phyloP scores from a whole-genome alignment of 2,888 invertebrate genomes.

The Drosophila paranaensis region DNA sequence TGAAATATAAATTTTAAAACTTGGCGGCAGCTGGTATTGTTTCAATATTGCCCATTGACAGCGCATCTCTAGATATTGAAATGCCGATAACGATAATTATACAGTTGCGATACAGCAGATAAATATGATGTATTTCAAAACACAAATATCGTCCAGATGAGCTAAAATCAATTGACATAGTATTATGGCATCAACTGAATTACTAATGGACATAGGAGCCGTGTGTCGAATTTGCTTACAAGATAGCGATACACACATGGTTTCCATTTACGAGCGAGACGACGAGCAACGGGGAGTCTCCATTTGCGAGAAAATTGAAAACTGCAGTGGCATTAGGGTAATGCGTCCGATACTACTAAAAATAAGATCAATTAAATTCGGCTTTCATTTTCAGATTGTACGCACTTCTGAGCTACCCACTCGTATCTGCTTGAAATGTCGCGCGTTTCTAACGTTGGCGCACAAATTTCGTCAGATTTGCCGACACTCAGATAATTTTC shows the following conservation, averaged over 20 bases:
- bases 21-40: neutral
- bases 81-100: slow-evolving; percentile 5
- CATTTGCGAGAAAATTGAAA: slow-evolving; percentile 79
- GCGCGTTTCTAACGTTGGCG: slow-evolving; percentile 78
- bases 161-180: neutral
- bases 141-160: slow-evolving; percentile 10
- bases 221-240: slow-evolving; percentile 82
- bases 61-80: neutral
- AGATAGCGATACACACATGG: slow-evolving; percentile 71
- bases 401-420: slow-evolving; percentile 73
- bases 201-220: slow-evolving; percentile 54
- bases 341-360: too few species aligned
- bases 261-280: slow-evolving; percentile 74
- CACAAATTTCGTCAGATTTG: slow-evolving; percentile 83
- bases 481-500: slow-evolving; percentile 81
- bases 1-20: too few species aligned
- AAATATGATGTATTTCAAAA: slow-evolving; percentile 38
- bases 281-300: slow-evolving; percentile 40
- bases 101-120: neutral
- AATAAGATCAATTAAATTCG: too few species aligned
- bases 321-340: slow-evolving; percentile 80
- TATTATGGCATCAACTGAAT: slow-evolving; percentile 45
- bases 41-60: neutral
- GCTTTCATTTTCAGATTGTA: slow-evolving; percentile 63
- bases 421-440: slow-evolving; percentile 80